Conservation (phyloP, 2,888 invertebrate genomes). For the Encarsia formosa region DNA sequence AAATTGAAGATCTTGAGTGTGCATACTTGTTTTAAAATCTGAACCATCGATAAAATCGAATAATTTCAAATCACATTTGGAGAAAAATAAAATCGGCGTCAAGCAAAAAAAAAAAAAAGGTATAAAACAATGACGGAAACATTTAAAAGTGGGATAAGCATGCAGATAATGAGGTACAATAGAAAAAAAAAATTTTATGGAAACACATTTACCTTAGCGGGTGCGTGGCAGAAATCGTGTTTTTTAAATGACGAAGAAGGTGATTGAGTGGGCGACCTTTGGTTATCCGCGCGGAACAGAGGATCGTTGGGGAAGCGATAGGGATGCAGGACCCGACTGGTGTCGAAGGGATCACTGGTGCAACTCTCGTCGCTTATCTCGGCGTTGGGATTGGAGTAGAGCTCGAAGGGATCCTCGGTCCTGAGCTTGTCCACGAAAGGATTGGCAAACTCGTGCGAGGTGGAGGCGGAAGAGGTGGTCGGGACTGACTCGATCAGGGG, state of each 20-base stretch:
- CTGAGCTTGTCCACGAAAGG: slow-evolving; percentile 23
- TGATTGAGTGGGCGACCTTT: slow-evolving; percentile 34
- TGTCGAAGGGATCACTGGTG: slow-evolving; percentile 43
- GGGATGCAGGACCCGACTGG: slow-evolving; percentile 40
- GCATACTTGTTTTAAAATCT: no score
- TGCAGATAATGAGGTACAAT: no score
- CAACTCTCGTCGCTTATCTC: not conserved
- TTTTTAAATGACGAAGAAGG: slow-evolving; percentile 38
- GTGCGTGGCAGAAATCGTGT: slow-evolving; percentile 42
- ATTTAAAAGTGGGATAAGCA: no score
- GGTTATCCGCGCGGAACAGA: slow-evolving; percentile 31
- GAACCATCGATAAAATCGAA: no score
- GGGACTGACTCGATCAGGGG: slow-evolving; percentile 3
- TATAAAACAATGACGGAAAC: no score
- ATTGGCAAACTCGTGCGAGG: slow-evolving; percentile 29
- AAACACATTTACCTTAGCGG: slow-evolving; percentile 43
- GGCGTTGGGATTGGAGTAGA: slow-evolving; percentile 26
- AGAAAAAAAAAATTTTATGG: slow-evolving; percentile 32
- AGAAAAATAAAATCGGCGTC: no score
- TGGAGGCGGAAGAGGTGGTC: not conserved
- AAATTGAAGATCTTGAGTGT: no score
- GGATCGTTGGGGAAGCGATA: slow-evolving; percentile 36
- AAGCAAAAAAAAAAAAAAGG: no score
- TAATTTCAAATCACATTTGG: no score
- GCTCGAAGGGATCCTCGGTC: slow-evolving; percentile 27